phyloP scores from a whole-genome alignment of 2,113 vertebrate genomes.

The Phainopepla nitens region DNA sequence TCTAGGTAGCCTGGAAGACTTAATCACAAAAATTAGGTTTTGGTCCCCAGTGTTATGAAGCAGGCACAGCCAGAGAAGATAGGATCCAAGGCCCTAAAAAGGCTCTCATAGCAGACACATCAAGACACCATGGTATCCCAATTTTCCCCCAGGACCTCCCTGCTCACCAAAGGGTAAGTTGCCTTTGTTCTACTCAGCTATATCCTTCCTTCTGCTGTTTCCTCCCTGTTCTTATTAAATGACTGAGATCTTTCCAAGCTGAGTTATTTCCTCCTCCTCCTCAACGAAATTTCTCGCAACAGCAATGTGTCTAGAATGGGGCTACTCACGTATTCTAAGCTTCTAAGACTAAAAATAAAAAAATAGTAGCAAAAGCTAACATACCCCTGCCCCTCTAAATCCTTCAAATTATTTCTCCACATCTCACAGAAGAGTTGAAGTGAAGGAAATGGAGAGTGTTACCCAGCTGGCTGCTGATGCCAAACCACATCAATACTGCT shows the following conservation, averaged over 20 bases:
- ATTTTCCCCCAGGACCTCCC: background rate
- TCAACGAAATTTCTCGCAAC: background rate
- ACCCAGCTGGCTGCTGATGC: background rate
- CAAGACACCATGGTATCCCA: background rate
- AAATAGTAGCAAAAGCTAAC: background rate
- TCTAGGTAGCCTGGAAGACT: background rate
- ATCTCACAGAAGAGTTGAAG: background rate
- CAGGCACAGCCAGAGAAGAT: background rate
- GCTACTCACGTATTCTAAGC: background rate
- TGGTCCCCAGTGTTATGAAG: background rate
- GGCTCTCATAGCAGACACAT: background rate
- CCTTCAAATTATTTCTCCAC: background rate
- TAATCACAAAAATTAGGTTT: background rate
- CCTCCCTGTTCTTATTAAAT: background rate
- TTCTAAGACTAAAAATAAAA: background rate
- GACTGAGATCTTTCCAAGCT: background rate
- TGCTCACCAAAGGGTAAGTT: background rate
- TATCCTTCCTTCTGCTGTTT: background rate
- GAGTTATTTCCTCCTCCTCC: background rate
- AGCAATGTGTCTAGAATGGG: background rate
- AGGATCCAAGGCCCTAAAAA: background rate
- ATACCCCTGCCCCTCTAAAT: fast-evolving
- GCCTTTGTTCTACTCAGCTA: background rate
- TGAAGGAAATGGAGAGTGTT: background rate
- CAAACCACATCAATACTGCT: background rate